phyloP scores from a whole-genome alignment of 2,888 invertebrate species.

The Willowsia nigromaculata region DNA sequence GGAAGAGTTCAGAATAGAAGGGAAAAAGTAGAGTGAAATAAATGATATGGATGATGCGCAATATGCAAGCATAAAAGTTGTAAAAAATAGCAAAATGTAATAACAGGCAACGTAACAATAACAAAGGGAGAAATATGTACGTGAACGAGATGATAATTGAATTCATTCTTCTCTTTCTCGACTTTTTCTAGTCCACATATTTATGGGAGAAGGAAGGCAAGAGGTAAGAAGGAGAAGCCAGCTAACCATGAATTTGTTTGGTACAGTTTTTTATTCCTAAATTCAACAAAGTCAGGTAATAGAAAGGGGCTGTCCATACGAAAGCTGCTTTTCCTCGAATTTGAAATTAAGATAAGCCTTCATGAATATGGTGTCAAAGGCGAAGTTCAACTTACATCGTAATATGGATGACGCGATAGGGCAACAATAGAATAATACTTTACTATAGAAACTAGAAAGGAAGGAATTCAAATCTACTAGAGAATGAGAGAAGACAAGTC shows the following conservation, averaged over 20 bases:
- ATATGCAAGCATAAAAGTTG: background rate
- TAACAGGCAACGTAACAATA: background rate
- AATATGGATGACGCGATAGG: too few species aligned
- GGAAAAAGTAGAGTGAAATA: constrained; percentile 42
- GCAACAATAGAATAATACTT: too few species aligned
- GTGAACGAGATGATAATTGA: too few species aligned
- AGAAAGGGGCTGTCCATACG: too few species aligned
- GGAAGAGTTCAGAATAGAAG: background rate
- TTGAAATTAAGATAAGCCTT: too few species aligned
- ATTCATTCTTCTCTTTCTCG: too few species aligned
- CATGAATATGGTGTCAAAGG: too few species aligned
- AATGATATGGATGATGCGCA: constrained; percentile 6
- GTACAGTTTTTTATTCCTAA: background rate
- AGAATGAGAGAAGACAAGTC: background rate
- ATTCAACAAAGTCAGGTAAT: too few species aligned
- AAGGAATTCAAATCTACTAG: background rate
- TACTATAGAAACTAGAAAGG: background rate
- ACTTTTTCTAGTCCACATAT: background rate
- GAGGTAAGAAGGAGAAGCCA: background rate
- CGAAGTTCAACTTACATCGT: too few species aligned
- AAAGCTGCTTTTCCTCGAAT: too few species aligned
- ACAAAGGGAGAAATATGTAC: background rate
- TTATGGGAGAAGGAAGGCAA: background rate
- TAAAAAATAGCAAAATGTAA: background rate
- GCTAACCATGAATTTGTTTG: background rate